Evolutionary conservation across 2,888 invertebrate genomes (phyloP), one percentile per base, ranked within the genome.

Genomic region (Pristionchus japonicus): DNA sequence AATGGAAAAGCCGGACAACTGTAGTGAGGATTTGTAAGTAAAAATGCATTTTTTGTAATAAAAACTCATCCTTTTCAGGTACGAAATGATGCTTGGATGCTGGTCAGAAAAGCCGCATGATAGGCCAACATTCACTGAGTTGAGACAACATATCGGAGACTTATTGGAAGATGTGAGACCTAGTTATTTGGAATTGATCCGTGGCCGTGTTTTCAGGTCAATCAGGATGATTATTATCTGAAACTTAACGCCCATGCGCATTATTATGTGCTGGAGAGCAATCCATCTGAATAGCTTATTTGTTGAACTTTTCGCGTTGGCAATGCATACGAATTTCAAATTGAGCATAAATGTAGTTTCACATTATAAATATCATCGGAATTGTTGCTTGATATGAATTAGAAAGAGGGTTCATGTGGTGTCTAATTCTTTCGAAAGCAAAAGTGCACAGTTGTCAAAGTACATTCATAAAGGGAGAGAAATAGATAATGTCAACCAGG

Each of bases 151-250:
- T 9, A 1, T 57, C 1, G 52, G n/a, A 7, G 31, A 20, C 3
- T 6, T 34, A 15, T 47, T 77, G 43, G 77, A 77, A n/a, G 43
- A 77, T 27, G 77, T 27, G 17, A n/a, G 7, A 23, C 9, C 9
- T 77, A 7, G 0, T n/a, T 7, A 40, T 17, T 31, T 0, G 4
- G 0, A 11, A 70, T 20, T 20, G 1, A 20, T 37, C n/a, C 3
- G 27, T 3, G 1, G 17, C 15, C 6, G 6, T 11, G 37, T 3
- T 77, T 77, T 11, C 77, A 77, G 77, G 15, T 77, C 7, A 43
- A 20, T 37, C 77, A 37, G 23, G 77, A 82, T 11, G 52, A 82
- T 9, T 82, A 82, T 34, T 82, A 82, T 34, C 82, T 82, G n/a
- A 82, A 82, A 34, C 52, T 82, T 11, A 37, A 82, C 9, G 3